Evolutionary conservation across 2,797 vertebrate species (phyloP), one percentile per base, ranked within the genome.

Genomic region (Tragelaphus eurycerus): DNA sequence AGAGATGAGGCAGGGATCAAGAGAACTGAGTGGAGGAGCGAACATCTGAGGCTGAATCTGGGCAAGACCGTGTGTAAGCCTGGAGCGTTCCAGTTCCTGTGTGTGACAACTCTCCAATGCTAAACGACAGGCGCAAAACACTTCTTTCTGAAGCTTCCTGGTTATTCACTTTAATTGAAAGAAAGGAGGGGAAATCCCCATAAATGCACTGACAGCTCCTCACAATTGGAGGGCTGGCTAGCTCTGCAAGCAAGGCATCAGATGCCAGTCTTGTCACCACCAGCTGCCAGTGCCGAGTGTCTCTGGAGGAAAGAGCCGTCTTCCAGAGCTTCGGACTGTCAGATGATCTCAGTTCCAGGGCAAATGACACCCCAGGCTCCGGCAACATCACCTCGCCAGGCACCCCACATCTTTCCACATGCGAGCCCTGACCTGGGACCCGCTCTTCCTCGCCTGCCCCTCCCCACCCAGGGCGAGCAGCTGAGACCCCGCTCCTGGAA

Each of bases 171-270:
- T 17, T 23, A 52, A 84, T 0, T 1, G 4, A 29, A 62, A 16
- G 31, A 55, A 43, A 71, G 21, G 52, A 25, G 12, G 23, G 48
- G 31, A 16, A 21, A 16, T 17, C 38, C 43, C 64, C 57, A 29
- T 10, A n/a, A 29, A 8, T 9, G 79, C n/a, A 13, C 9, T 0
- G 4, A 23, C 85, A 16, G 89, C 25, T 16, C 23, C 54, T 29
- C 59, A 7, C 15, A 13, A 6, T 0, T 3, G 13, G 16, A 11
- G 25, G 43, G 31, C 10, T 2, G 9, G 13, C 4, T 0, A 9
- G 78, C 57, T 62, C 0, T 0, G 54, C 4, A 1, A 29, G 1
- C 1, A 3, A 21, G 38, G 50, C 2, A 0, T 3, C 16, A 0
- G 1, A 11, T 0, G 29, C 25, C 48, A 7, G 71, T 6, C 34